These are phyloP conservation scores for Cerastis rubricosa DNA, from an alignment of 2,888 invertebrate species.

Conservation along the genomic window DNA sequence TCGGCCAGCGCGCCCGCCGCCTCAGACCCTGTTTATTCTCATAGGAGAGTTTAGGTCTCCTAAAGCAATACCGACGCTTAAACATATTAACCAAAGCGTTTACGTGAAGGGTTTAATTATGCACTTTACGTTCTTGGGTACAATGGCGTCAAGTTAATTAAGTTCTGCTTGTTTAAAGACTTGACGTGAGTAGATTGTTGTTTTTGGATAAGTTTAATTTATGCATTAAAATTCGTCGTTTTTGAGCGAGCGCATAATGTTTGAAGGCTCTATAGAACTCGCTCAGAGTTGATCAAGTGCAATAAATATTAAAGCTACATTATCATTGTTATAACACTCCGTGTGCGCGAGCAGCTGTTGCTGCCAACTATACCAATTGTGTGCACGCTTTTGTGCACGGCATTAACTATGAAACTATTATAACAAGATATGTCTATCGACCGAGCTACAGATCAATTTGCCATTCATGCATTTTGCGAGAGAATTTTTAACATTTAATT, in stretches of 20 bases:
- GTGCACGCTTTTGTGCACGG: slow-evolving; percentile 84
- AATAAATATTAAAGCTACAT: slow-evolving; percentile 90
- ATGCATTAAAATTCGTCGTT: slow-evolving; percentile 81
- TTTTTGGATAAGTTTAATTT: slow-evolving; percentile 80
- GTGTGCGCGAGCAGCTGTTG: slow-evolving; percentile 81
- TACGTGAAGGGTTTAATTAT: slow-evolving; percentile 89
- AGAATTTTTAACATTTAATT: slow-evolving; percentile 45
- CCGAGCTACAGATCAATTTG: slow-evolving; percentile 71
- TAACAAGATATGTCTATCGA: slow-evolving; percentile 75
- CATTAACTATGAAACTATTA: slow-evolving; percentile 85
- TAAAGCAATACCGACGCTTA: slow-evolving; percentile 88
- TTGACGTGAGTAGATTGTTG: slow-evolving; percentile 80
- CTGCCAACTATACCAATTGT: slow-evolving; percentile 88
- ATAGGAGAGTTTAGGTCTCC: slow-evolving; percentile 90
- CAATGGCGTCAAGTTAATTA: slow-evolving; percentile 89
- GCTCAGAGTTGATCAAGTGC: slow-evolving; percentile 86
- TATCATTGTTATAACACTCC: slow-evolving; percentile 87
- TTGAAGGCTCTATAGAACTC: slow-evolving; percentile 70
- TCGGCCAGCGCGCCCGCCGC: slow-evolving; percentile 74
- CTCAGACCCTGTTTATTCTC: slow-evolving; percentile 87
- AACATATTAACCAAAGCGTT: slow-evolving; percentile 89
- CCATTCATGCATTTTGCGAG: slow-evolving; percentile 65
- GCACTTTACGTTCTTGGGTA: slow-evolving; percentile 85
- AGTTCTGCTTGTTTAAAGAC: slow-evolving; percentile 87
- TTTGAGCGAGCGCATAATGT: slow-evolving; percentile 76